phyloP scores from a whole-genome alignment of 2,888 invertebrate species.

The Agrochola lychnidis region DNA sequence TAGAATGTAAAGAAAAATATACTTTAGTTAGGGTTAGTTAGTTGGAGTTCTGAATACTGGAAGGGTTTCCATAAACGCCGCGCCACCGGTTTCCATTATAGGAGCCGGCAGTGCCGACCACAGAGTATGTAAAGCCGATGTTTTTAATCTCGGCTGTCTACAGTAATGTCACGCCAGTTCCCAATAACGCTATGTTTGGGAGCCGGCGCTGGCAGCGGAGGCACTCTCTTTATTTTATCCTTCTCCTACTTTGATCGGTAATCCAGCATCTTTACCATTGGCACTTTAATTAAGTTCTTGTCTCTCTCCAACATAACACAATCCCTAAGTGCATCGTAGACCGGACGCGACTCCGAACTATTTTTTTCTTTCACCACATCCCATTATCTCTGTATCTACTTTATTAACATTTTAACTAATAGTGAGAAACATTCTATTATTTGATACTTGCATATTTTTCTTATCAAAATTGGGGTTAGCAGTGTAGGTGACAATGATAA shows the following conservation, averaged over 20 bases:
- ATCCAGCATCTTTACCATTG: background rate
- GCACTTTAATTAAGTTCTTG: constrained; percentile 25
- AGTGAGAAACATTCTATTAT: constrained; percentile 58
- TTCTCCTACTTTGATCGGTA: background rate
- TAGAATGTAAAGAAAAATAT: too few relatives aligned
- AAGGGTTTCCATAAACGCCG: too few relatives aligned
- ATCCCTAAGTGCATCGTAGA: constrained; percentile 64
- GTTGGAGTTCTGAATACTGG: too few relatives aligned
- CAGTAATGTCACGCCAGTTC: too few relatives aligned
- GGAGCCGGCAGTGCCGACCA: too few relatives aligned
- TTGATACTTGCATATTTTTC: constrained; percentile 10
- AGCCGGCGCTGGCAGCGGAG: too few relatives aligned
- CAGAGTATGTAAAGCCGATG: too few relatives aligned
- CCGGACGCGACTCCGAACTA: constrained; percentile 75
- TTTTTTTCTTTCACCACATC: constrained; percentile 76
- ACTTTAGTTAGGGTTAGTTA: too few relatives aligned
- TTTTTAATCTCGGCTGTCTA: too few relatives aligned
- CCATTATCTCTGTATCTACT: constrained; percentile 72
- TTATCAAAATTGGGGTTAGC: constrained; percentile 1
- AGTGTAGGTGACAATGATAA: background rate
- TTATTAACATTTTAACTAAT: constrained; percentile 70
- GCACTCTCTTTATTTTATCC: background rate
- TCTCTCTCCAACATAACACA: constrained; percentile 62
- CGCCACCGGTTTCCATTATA: too few relatives aligned
- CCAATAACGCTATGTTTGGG: too few relatives aligned